Evolutionary conservation across 2,113 vertebrate genomes (phyloP).

Genomic region (Andinoacara biseriatus): DNA sequence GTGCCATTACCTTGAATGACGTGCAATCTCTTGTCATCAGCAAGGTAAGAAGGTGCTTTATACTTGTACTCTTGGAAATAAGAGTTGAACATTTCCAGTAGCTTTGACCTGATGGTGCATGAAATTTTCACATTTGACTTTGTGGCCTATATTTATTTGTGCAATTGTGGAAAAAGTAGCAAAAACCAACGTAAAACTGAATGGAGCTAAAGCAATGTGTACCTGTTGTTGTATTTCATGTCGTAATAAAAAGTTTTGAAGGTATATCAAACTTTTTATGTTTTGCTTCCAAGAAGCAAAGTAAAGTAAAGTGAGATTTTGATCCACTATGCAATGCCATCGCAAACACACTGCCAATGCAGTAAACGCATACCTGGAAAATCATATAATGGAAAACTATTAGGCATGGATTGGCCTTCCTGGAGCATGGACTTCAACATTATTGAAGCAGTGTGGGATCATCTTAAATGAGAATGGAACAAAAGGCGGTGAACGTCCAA

Average conservation of each 20-base stretch:
- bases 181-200: not conserved
- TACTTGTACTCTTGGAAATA: not conserved
- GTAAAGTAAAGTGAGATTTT: too few relatives aligned
- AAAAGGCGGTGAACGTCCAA: too few relatives aligned
- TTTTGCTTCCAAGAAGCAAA: not conserved
- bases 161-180: not conserved
- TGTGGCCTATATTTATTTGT: not conserved
- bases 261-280: not conserved
- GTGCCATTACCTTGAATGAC: slow-evolving; percentile 67
- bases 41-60: slow-evolving; percentile 26
- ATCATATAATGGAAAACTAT: too few relatives aligned
- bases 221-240: not conserved
- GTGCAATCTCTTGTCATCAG: slow-evolving; percentile 49
- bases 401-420: too few relatives aligned
- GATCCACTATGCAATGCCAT: too few relatives aligned
- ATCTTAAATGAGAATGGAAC: too few relatives aligned
- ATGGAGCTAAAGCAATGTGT: not conserved
- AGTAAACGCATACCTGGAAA: too few relatives aligned
- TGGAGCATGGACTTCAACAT: too few relatives aligned
- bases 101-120: not conserved
- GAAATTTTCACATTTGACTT: not conserved
- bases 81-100: slow-evolving; percentile 22
- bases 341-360: too few relatives aligned
- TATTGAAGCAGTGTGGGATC: too few relatives aligned
- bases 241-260: not conserved